Evolutionary conservation across 1,140 invertebrate genomes (phyloP).

Genomic region (Dinothrombium tinctorium): DNA sequence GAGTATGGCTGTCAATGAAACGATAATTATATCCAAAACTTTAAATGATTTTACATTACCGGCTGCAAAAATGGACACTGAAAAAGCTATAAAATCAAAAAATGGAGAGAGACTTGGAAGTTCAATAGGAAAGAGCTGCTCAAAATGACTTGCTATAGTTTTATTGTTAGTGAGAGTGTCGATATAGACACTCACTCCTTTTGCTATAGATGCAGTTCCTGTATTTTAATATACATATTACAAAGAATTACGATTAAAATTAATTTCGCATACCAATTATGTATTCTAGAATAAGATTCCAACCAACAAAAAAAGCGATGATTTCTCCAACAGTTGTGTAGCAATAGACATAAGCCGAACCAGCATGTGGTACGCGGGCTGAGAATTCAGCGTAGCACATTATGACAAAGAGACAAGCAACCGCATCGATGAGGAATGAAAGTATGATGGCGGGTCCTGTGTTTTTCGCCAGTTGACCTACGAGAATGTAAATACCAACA

Average conservation of each 20-base stretch:
- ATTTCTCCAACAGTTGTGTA: constrained; percentile 28
- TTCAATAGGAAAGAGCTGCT: constrained; percentile 37
- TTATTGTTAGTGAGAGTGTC: constrained; percentile 50
- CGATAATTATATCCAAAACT: no score
- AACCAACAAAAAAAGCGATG: constrained; percentile 27
- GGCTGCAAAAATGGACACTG: constrained; percentile 37
- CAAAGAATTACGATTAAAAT: no score
- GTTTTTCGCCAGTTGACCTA: constrained; percentile 61
- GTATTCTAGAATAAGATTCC: constrained; percentile 28
- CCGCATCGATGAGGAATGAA: constrained; percentile 64
- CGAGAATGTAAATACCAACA: constrained; percentile 64
- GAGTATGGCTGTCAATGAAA: constrained; percentile 30
- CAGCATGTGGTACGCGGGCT: constrained; percentile 51
- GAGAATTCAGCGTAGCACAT: constrained; percentile 47
- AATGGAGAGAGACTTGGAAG: constrained; percentile 44
- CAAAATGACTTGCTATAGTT: constrained; percentile 42
- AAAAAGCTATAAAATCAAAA: constrained; percentile 54
- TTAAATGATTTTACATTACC: no score
- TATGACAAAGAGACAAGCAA: constrained; percentile 76
- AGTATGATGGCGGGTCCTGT: constrained; percentile 62
- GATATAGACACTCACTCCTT: constrained; percentile 63
- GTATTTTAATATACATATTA: no score
- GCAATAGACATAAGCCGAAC: constrained; percentile 28
- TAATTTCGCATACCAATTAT: constrained; percentile 21
- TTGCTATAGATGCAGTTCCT: constrained; percentile 75